A percentile compares a stretch with the other conserved stretches of the same genome.
Conservation (phyloP, 2,113 vertebrate species). For the Dasyurus viverrinus region DNA sequence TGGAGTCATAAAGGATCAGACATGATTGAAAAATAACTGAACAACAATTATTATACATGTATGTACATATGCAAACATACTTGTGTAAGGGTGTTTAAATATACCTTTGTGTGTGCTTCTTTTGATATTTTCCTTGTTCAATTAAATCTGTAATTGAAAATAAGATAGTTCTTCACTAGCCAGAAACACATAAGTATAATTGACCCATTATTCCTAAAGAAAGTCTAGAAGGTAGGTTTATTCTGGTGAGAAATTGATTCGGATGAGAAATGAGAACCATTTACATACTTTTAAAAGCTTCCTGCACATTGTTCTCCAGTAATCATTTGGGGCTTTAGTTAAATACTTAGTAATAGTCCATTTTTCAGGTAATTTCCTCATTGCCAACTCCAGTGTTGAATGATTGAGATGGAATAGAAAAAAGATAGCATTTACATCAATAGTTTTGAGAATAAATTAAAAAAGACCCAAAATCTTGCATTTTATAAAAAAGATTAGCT, state of each 20-base stretch:
- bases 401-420: neutral
- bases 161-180: neutral
- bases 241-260: neutral
- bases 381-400: neutral
- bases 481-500: neutral
- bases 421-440: neutral
- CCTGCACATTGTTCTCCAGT: neutral
- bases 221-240: neutral
- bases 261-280: neutral
- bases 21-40: too few species aligned
- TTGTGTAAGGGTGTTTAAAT: neutral
- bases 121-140: neutral
- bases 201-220: neutral
- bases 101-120: neutral
- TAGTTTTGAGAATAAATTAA: neutral
- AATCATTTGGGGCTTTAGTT: neutral
- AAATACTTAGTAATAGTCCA: neutral
- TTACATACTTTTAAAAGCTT: neutral
- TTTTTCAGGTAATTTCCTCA: neutral
- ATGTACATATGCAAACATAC: neutral
- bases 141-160: neutral
- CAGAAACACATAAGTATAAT: neutral
- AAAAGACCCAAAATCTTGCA: neutral
- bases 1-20: too few species aligned
- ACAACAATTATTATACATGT: neutral